These are phyloP conservation scores for Drosophila neotestacea DNA, from an alignment of 2,888 invertebrate species.

Conservation along the genomic window DNA sequence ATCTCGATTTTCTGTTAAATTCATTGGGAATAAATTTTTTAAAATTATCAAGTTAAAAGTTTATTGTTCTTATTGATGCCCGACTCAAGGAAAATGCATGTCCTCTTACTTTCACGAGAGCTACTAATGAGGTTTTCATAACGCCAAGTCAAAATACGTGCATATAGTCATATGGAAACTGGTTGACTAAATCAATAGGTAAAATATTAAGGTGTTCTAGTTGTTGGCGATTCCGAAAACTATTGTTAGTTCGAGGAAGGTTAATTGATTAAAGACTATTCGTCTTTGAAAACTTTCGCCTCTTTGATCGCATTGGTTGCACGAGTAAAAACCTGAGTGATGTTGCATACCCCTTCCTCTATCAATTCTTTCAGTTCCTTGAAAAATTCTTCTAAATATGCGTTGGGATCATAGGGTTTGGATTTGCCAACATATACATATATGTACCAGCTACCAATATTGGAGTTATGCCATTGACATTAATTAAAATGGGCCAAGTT, in stretches of 20 bases:
- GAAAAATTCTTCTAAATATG: not conserved
- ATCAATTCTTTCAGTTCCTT: not conserved
- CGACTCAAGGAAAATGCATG: not conserved
- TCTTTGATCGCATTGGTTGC: not conserved
- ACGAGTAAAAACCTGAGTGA: not conserved
- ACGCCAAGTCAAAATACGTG: not conserved
- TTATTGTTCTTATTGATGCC: not conserved
- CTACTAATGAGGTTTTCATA: not conserved
- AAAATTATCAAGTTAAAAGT: not conserved
- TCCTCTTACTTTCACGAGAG: not conserved
- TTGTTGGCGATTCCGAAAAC: too few species aligned
- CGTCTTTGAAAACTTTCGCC: not conserved
- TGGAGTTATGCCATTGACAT: not conserved
- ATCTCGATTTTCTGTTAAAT: not conserved
- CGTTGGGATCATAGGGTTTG: not conserved
- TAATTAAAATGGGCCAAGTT: constrained; percentile 1
- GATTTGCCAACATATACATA: not conserved
- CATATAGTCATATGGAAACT: not conserved
- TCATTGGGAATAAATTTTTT: not conserved
- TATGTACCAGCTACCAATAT: not conserved
- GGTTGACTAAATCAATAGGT: not conserved
- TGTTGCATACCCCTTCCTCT: not conserved
- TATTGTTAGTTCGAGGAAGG: too few species aligned
- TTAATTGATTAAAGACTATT: not conserved
- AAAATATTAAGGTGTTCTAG: too few species aligned